A percentile compares a stretch with the other conserved stretches of the same genome.
Conservation (phyloP, 1,140 invertebrate species). For the Akabosia matsudoensis region DNA sequence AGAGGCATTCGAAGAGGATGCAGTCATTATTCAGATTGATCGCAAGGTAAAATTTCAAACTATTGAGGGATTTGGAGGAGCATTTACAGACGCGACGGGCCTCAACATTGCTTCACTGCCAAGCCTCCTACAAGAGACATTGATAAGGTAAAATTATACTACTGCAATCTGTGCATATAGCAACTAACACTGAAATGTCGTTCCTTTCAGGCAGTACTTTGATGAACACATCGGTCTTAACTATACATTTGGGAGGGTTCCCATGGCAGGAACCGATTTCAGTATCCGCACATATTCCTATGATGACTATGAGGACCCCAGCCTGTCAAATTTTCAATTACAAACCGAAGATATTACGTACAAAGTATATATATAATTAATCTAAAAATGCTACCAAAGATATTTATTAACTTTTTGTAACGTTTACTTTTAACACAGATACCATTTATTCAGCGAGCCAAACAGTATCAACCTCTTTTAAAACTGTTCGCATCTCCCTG, state of each 20-base stretch:
- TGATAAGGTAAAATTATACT: conserved; percentile 55
- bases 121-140: conserved; percentile 50
- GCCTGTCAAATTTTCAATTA: conserved; percentile 65
- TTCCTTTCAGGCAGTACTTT: conserved; percentile 50
- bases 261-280: conserved; percentile 81
- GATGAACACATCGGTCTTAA: conserved; percentile 58
- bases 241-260: conserved; percentile 71
- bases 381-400: neutral
- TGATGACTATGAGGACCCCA: conserved; percentile 61
- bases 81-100: conserved; percentile 59
- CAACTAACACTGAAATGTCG: neutral
- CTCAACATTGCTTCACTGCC: conserved; percentile 56
- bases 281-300: conserved; percentile 62
- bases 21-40: neutral
- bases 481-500: conserved; percentile 69
- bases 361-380: conserved; percentile 55
- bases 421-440: conserved; percentile 58
- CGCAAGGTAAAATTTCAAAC: conserved; percentile 49
- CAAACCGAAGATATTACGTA: conserved; percentile 62
- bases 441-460: conserved; percentile 60
- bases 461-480: conserved; percentile 51
- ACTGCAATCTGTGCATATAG: neutral
- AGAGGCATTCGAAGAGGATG: neutral
- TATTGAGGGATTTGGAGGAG: conserved; percentile 59
- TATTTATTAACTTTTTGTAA: neutral